Evolutionary conservation across 1,140 invertebrate genomes (phyloP).

Genomic region (Hyles vespertilio): DNA sequence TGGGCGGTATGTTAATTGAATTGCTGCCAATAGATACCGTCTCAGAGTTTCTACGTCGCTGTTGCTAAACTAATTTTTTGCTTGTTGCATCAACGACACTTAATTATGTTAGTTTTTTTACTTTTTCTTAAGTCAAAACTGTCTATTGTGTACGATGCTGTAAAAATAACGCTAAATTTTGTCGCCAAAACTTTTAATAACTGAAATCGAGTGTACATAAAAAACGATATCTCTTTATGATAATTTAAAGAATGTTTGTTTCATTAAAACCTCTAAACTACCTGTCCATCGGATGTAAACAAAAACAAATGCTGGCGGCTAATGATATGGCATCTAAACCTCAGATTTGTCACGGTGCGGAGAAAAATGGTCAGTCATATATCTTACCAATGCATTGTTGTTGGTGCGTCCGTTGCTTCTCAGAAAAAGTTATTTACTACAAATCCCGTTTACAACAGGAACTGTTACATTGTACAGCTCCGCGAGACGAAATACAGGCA

Average conservation of each 20-base stretch:
- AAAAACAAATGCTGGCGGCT: constrained; percentile 24
- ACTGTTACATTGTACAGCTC: constrained; percentile 60
- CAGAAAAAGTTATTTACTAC: constrained; percentile 44
- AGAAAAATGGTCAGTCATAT: constrained; percentile 50
- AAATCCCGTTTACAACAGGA: constrained; percentile 64
- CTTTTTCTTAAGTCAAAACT: too few species aligned
- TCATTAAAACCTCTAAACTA: constrained; percentile 36
- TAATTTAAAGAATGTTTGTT: neutral
- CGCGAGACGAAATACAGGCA: constrained; percentile 60
- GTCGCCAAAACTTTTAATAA: too few species aligned
- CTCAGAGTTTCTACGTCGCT: constrained; percentile 28
- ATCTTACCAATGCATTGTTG: constrained; percentile 51
- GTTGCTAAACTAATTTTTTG: constrained; percentile 34
- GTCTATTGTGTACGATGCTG: too few species aligned
- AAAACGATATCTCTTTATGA: too few species aligned
- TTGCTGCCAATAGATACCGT: constrained; percentile 36
- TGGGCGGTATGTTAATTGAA: constrained; percentile 57
- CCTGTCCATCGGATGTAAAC: constrained; percentile 31
- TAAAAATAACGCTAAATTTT: too few species aligned
- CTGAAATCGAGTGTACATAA: too few species aligned
- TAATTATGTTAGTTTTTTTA: too few species aligned
- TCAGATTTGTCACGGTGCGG: constrained; percentile 50
- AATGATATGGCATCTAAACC: constrained; percentile 43
- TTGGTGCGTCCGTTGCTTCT: constrained; percentile 46
- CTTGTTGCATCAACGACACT: constrained; percentile 17